Base-by-base conservation (phyloP, 2,888 invertebrate genomes). In the Drosophila cracens region DNA sequence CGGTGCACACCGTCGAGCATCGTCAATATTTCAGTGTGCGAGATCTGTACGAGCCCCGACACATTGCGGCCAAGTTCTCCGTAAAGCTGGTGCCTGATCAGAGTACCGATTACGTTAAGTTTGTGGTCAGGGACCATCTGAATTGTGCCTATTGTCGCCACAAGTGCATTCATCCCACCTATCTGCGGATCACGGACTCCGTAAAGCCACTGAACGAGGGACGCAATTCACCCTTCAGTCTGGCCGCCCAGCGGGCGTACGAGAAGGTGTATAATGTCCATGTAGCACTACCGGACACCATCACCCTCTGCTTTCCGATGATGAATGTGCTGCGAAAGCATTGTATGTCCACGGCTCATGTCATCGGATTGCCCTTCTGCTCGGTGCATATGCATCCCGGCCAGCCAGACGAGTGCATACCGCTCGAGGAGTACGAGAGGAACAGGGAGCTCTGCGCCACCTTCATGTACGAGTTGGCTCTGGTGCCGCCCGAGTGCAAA, bases 51-150 rank as follows among this genome's bases (percentile, higher is more conserved):
- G 36, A 5, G 4, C 72, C 76, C 1, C 0, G 2, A 0, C 25
- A n/a, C 10, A 27, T 46, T 2, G 13, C 48, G 27, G 33, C 57
- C 27, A 60, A 8, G 8, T 85, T 83, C 40, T 74, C 82, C 1
- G 66, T 82, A 1, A 84, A 75, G 60, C 58, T 83, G 13, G 74
- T 83, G 29, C 67, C 73, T 25, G 65, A 68, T n/a, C 82, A 83
- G 69, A 69, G 62, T 21, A 8, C 77, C 2, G 53, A 56, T 4
- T 64, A 71, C 38, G 52, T 59, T 4, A n/a, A 1, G 0, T 67
- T 13, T 34, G 1, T 63, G 4, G 29, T 83, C 8, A 21, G 16
- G 0, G 38, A 63, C 5, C 64, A 84, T 21, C 29, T 83, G 10
- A 25, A 80, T 25, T 1, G 25, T 1, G 67, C 62, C 31, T 75